A percentile compares a stretch with the other conserved stretches of the same genome.
phyloP scores from a whole-genome alignment of 2,797 vertebrate genomes.

The Betta splendens region DNA sequence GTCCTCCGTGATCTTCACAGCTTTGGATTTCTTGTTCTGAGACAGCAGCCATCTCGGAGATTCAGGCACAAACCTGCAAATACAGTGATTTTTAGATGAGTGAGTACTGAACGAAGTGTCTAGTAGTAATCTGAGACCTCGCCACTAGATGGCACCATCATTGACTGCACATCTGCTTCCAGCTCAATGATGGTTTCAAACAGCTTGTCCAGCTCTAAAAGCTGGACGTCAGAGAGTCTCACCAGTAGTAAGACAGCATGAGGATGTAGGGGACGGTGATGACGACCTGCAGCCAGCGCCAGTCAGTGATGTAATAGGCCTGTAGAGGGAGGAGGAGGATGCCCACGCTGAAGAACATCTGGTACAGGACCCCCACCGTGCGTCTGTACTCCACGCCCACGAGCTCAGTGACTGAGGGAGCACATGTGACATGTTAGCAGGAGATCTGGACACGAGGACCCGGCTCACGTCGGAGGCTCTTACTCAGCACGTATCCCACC shows the following conservation, averaged over 20 bases:
- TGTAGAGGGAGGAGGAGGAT: constrained; percentile 91
- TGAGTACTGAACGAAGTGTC: no score
- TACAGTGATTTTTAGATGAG: no score
- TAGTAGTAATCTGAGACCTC: no score
- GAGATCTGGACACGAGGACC: neutral
- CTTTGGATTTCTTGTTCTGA: constrained; percentile 85
- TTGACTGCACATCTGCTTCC: no score
- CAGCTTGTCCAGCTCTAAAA: no score
- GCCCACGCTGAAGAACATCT: constrained; percentile 94
- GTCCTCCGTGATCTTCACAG: constrained; percentile 84
- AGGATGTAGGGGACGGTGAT: constrained; percentile 88
- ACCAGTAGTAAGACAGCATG: constrained; percentile 95
- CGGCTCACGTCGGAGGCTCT: constrained; percentile 49
- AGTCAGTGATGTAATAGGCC: constrained; percentile 89
- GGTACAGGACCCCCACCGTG: constrained; percentile 89
- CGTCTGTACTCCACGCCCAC: constrained; percentile 91
- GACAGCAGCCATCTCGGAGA: constrained; percentile 96
- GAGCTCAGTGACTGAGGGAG: constrained; percentile 89
- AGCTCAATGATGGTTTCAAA: no score
- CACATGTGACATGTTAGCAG: no score
- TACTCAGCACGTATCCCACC: constrained; percentile 91
- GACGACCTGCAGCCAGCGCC: constrained; percentile 92
- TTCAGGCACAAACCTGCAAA: constrained; percentile 90
- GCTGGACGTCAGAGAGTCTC: constrained; percentile 37
- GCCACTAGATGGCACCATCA: no score